These are phyloP conservation scores for Myopa tessellatipennis DNA, from an alignment of 2,888 invertebrate genomes.

Conservation along the genomic window DNA sequence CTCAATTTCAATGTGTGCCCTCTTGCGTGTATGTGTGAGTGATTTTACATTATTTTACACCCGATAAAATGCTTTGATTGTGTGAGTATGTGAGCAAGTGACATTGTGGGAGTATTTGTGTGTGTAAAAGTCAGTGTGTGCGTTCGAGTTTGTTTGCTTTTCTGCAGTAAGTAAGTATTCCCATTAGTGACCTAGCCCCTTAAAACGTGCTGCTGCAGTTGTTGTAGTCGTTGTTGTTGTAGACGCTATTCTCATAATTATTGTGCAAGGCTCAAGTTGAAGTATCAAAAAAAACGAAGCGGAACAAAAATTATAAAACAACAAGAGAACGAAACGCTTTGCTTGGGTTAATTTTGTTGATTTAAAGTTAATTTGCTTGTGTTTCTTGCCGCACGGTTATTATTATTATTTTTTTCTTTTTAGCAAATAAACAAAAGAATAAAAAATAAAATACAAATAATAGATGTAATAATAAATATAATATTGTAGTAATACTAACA, in stretches of 20 bases:
- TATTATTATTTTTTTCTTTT: too few relatives aligned
- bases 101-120: neutral
- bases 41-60: neutral
- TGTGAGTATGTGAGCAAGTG: neutral
- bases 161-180: conserved; percentile 18
- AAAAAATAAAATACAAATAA: too few relatives aligned
- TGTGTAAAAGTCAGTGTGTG: conserved; percentile 1
- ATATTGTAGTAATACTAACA: too few relatives aligned
- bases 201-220: conserved; percentile 44
- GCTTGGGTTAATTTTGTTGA: neutral
- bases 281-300: too few relatives aligned
- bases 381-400: too few relatives aligned
- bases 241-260: too few relatives aligned
- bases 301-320: neutral
- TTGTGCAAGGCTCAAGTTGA: too few relatives aligned
- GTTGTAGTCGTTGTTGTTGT: neutral
- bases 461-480: too few relatives aligned
- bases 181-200: conserved; percentile 59
- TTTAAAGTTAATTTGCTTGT: neutral
- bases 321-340: neutral
- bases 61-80: neutral
- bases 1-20: conserved; percentile 19
- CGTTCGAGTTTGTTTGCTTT: conserved; percentile 28
- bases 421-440: too few relatives aligned
- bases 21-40: conserved; percentile 5